Base-by-base conservation (phyloP, 2,113 vertebrate genomes). In the Peromyscus maniculatus region DNA sequence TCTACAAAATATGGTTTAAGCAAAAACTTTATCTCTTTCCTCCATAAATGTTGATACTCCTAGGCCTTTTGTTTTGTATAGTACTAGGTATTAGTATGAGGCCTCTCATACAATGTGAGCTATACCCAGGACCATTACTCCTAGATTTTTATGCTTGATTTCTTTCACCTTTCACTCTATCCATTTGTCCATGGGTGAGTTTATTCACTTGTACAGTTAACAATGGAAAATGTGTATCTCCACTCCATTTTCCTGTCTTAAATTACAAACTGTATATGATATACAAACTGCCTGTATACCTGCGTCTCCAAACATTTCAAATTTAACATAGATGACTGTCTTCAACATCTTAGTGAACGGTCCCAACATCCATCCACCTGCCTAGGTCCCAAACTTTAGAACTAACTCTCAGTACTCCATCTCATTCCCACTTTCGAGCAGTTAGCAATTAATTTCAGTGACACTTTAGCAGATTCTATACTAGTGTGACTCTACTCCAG, bases 101-200 rank as follows among this genome's bases (percentile, higher is more conserved):
- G 12, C 57, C 21, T 43, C 57, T 62, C 26, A 57, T 57, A n/a
- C 39, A 57, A 36, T 62, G 55, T 57, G 59, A 43, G 36, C 59
- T 84, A 84, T 12, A 43, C 3, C 59, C 16, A 3, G 66, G 57
- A 59, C 55, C 33, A n/a, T 82, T 82, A n/a, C 21, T 59, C 59
- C 6, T 7, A 67, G 46, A 55, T 11, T 71, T 52, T 64, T 79
- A 80, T 21, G 62, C 57, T 88, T 59, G 2, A 43, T 39, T 19
- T 94, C 66, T n/a, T 94, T 80, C n/a, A 46, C 55, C 75, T 87
- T 64, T 74, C 69, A 89, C 59, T 83, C 87, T 91, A 46, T 8
- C 33, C 66, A 66, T 72, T 88, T 88, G 6, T 82, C n/a, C 67
- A 22, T 13, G 26, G 66, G 28, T 72, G 36, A 79, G 64, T 9